Base-by-base conservation (phyloP, 2,888 invertebrate genomes). In the Drosophila vallismaia region DNA sequence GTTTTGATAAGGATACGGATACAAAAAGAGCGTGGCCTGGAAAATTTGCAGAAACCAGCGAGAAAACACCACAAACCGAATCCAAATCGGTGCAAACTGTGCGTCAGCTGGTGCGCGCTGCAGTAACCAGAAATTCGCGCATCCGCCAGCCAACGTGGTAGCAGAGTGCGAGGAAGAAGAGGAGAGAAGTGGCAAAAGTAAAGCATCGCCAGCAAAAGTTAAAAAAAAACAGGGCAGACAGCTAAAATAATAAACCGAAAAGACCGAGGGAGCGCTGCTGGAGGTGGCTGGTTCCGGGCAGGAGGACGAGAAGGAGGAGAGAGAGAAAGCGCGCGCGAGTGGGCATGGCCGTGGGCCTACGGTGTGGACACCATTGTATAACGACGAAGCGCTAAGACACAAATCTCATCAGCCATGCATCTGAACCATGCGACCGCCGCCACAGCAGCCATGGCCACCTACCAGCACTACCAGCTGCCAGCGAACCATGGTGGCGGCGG, bases 1-100 rank as follows among this genome's bases (percentile, higher is more conserved):
- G 89, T 89, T 89, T 89, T 89, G 90, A 90, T 90, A 90, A 84
- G 88, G 88, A 89, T 89, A 89, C 86, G 84, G 74, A 72, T 68
- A 71, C 54, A 81, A 81, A 82, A 82, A 86, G 90, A 89, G 88
- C 88, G 81, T 88, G 88, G 81, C 86, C 80, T 89, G 76, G 76
- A 76, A 86, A 82, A 86, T 74, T 74, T 78, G 73, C 73, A 67
- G 68, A 84, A 72, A 79, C 62, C 53, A 62, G 42, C 71, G 52
- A 76, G 77, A 81, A 88, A 87, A 71, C 77, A 58, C 58, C 66
- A 72, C 75, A 77, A 81, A 64, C 56, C 63, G 76, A 62, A 71
- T 75, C 71, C 71, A 79, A 79, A 77, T 50, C 71, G 59, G 59
- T 76, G 73, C 63, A 79, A 81, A 80, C 69, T 73, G 74, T 70